Evolutionary conservation across 2,113 vertebrate genomes (phyloP).

Genomic region (Etia nguti): DNA sequence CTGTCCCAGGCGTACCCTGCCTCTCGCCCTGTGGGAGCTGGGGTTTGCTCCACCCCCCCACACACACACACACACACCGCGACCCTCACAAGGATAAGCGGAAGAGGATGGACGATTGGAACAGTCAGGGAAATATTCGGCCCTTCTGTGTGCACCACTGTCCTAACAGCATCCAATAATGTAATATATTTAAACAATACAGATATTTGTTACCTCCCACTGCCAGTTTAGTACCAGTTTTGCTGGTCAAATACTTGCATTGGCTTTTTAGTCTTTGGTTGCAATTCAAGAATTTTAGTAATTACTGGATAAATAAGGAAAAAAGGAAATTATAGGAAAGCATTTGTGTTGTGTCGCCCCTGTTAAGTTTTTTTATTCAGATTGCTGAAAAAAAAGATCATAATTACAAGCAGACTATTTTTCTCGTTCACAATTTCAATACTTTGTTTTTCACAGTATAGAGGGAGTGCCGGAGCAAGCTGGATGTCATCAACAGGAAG

Average conservation of each 20-base stretch:
- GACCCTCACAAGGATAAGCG: too few species aligned
- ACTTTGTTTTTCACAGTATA: fast-evolving
- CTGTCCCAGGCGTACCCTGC: background rate
- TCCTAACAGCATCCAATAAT: background rate
- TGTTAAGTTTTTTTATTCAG: background rate
- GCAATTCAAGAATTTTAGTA: background rate
- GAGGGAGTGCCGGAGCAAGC: background rate
- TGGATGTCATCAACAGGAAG: background rate
- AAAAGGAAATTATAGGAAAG: background rate
- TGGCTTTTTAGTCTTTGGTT: background rate
- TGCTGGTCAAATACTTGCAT: background rate
- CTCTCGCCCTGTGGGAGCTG: background rate
- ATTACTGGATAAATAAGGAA: background rate
- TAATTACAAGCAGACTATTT: background rate
- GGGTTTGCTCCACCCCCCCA: too few species aligned
- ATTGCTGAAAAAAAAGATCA: background rate
- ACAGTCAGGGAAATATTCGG: fast-evolving
- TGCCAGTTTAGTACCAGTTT: background rate
- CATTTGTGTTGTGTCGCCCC: background rate
- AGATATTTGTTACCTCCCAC: background rate
- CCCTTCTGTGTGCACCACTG: background rate
- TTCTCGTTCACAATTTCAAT: background rate
- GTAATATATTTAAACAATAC: background rate
- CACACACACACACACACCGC: too few species aligned
- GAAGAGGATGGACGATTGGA: too few species aligned